These are phyloP conservation scores for Chanos chanos DNA, from an alignment of 2,797 vertebrate genomes.

Conservation along the genomic window DNA sequence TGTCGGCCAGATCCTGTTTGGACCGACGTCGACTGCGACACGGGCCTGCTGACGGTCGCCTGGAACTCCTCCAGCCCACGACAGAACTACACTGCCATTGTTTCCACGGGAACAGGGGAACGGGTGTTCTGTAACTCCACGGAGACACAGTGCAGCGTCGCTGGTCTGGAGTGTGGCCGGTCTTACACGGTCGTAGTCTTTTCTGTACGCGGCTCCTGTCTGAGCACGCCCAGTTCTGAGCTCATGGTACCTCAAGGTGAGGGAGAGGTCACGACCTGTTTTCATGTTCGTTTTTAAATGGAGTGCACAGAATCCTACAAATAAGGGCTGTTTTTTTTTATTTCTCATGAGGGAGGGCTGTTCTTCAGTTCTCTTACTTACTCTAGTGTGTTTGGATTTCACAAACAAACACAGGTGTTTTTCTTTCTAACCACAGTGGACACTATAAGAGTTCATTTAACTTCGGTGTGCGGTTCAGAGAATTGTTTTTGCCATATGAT, in stretches of 20 bases:
- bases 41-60: constrained; percentile 47
- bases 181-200: constrained; percentile 48
- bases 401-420: too few relatives aligned
- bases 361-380: too few relatives aligned
- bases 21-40: constrained; percentile 49
- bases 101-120: constrained; percentile 44
- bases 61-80: constrained; percentile 55
- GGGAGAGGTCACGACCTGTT: too few relatives aligned
- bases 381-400: too few relatives aligned
- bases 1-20: constrained; percentile 60
- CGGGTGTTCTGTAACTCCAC: constrained; percentile 58
- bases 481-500: too few relatives aligned
- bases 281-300: too few relatives aligned
- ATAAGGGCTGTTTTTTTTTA: too few relatives aligned
- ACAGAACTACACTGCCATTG: constrained; percentile 53
- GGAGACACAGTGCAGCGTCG: constrained; percentile 47
- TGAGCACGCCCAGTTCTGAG: constrained; percentile 50
- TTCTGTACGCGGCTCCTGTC: constrained; percentile 52
- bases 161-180: constrained; percentile 57
- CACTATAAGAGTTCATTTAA: too few relatives aligned
- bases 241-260: constrained; percentile 56
- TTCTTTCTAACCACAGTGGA: too few relatives aligned
- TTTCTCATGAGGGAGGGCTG: too few relatives aligned
- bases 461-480: too few relatives aligned
- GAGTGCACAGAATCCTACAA: too few relatives aligned